Conservation (phyloP, 2,797 vertebrate species). For the Enteromius mattozi region DNA sequence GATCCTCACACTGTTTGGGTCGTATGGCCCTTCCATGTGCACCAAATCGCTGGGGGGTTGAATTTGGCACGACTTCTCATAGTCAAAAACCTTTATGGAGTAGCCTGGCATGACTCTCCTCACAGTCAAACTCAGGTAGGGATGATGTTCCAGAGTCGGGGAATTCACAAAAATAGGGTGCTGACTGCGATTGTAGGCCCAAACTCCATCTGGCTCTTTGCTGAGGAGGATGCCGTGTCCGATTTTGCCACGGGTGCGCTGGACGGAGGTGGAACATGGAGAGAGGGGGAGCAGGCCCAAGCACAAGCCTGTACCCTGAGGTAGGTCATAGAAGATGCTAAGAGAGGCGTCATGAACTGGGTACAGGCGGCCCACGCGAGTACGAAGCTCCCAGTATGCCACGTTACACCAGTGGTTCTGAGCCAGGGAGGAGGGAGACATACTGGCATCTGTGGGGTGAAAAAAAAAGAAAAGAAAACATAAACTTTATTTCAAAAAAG, state of each 20-base stretch:
- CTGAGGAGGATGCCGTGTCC: constrained; percentile 95
- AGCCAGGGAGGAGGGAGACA: constrained; percentile 87
- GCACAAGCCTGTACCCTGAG: constrained; percentile 99
- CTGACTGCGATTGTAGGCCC: constrained; percentile 96
- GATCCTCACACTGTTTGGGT: constrained; percentile 94
- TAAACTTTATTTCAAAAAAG: not conserved
- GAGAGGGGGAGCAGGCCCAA: constrained; percentile 92
- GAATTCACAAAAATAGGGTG: constrained; percentile 99
- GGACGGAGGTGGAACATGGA: constrained; percentile 85
- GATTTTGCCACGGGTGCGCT: constrained; percentile 93
- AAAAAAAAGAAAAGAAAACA: not conserved
- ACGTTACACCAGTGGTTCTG: constrained; percentile 96
- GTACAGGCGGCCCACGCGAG: constrained; percentile 94
- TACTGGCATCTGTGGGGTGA: constrained; percentile 85
- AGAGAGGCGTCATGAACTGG: constrained; percentile 93
- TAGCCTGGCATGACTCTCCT: constrained; percentile 94
- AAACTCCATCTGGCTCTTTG: constrained; percentile 92
- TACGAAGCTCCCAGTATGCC: constrained; percentile 98
- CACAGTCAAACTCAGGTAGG: constrained; percentile 85
- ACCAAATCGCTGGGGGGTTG: constrained; percentile 82
- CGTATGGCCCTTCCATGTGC: constrained; percentile 90
- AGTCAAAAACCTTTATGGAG: constrained; percentile 97
- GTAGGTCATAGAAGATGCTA: constrained; percentile 99
- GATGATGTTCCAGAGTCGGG: constrained; percentile 90
- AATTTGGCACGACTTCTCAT: constrained; percentile 86